Percentiles rank a stretch among this genome's conserved stretches.
Evolutionary conservation across 2,797 vertebrate genomes (phyloP).

Genomic region (Peromyscus nudipes): DNA sequence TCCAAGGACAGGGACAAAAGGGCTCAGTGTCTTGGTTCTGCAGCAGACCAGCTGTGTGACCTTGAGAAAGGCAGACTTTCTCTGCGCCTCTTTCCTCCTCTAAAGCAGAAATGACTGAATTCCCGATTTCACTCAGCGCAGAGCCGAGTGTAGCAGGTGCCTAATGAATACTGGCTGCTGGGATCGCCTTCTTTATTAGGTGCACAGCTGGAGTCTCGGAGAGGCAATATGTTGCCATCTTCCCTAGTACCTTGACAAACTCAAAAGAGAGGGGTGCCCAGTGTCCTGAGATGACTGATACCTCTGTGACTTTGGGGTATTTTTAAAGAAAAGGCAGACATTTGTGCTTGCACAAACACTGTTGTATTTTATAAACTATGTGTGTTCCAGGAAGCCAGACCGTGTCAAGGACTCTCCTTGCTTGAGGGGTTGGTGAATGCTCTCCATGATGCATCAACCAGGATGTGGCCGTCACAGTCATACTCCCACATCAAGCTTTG

Average conservation of each 20-base stretch:
- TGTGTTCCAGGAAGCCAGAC: neutral
- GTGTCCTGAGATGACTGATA: neutral
- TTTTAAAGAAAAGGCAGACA: conserved; percentile 27
- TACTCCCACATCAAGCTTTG: neutral
- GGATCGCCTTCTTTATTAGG: conserved; percentile 16
- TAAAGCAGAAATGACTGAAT: neutral
- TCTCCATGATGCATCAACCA: neutral
- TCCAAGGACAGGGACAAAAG: neutral
- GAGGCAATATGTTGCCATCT: conserved; percentile 42
- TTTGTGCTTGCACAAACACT: neutral
- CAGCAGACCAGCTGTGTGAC: conserved; percentile 17
- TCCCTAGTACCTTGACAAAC: neutral
- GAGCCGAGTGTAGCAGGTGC: conserved; percentile 23
- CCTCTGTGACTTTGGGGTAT: neutral
- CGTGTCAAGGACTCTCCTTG: neutral
- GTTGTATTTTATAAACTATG: neutral
- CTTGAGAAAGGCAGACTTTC: neutral
- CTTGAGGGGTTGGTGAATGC: too few relatives aligned
- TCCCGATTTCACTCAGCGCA: neutral
- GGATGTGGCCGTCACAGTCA: too few relatives aligned
- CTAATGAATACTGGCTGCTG: conserved; percentile 34
- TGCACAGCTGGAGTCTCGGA: conserved; percentile 43
- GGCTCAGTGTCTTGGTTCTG: neutral
- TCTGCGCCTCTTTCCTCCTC: conserved; percentile 43
- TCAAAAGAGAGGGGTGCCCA: neutral